A percentile compares a stretch with the other conserved stretches of the same genome.
Evolutionary conservation across 2,113 vertebrate genomes (phyloP).

Genomic region (Phalacrocorax pelagicus): DNA sequence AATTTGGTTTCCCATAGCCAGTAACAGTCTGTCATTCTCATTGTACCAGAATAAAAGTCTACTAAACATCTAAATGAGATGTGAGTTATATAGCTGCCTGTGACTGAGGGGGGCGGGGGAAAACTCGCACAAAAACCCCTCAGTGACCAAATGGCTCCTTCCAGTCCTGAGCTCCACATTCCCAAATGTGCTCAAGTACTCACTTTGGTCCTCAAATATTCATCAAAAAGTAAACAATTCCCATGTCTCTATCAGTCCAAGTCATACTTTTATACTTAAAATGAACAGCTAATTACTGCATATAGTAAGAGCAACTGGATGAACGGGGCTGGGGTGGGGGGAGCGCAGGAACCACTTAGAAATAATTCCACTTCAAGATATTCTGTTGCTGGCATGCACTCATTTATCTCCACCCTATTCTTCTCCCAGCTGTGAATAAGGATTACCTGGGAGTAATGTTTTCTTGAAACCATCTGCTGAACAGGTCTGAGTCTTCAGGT

Average conservation of each 20-base stretch:
- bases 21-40: background rate
- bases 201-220: background rate
- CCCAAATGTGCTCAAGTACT: background rate
- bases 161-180: background rate
- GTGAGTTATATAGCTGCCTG: background rate
- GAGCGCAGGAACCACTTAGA: background rate
- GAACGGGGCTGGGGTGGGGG: background rate
- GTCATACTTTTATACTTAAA: background rate
- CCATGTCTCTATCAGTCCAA: background rate
- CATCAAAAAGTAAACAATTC: constrained; percentile 1
- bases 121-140: background rate
- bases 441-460: background rate
- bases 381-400: background rate
- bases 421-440: background rate
- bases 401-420: background rate
- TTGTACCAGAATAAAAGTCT: background rate
- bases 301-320: background rate
- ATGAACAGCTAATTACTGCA: background rate
- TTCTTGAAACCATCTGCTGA: background rate
- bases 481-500: background rate
- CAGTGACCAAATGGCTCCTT: background rate
- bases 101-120: background rate
- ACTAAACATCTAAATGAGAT: background rate
- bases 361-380: background rate
- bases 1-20: background rate